phyloP scores from a whole-genome alignment of 2,113 vertebrate species.

The Hucho hucho region DNA sequence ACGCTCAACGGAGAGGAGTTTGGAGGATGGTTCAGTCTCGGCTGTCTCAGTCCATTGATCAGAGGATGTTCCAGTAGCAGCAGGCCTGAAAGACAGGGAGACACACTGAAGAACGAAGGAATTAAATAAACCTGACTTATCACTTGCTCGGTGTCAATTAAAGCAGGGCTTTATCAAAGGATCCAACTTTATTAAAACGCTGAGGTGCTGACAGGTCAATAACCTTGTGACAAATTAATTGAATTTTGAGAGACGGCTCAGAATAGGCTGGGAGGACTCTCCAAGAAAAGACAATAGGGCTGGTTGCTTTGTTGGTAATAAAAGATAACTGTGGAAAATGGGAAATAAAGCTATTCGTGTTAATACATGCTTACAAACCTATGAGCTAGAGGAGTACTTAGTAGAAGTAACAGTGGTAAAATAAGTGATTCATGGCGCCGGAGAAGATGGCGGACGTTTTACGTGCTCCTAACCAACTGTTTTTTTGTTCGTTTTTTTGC shows the following conservation, averaged over 20 bases:
- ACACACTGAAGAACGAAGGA: constrained; percentile 30
- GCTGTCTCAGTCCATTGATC: constrained; percentile 20
- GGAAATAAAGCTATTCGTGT: background rate
- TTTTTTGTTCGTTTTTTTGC: too few species aligned
- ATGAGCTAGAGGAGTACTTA: background rate
- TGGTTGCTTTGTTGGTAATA: constrained; percentile 38
- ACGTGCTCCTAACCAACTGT: too few species aligned
- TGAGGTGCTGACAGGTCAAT: constrained; percentile 50
- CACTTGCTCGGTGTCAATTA: constrained; percentile 55
- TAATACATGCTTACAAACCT: background rate
- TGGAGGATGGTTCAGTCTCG: background rate
- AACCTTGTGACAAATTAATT: constrained; percentile 68
- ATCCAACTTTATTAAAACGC: constrained; percentile 65
- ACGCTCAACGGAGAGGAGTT: background rate
- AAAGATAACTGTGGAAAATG: constrained; percentile 11
- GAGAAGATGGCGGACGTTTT: too few species aligned
- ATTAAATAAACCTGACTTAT: constrained; percentile 62
- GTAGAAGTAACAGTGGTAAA: background rate
- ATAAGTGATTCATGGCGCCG: background rate
- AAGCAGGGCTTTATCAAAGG: constrained; percentile 56
- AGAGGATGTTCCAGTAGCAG: constrained; percentile 12
- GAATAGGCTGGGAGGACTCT: constrained; percentile 19
- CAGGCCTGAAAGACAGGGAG: constrained; percentile 28
- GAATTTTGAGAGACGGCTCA: constrained; percentile 65
- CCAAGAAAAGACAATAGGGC: constrained; percentile 42